Evolutionary conservation across 2,888 invertebrate genomes (phyloP).

Genomic region (Sycophila texana): DNA sequence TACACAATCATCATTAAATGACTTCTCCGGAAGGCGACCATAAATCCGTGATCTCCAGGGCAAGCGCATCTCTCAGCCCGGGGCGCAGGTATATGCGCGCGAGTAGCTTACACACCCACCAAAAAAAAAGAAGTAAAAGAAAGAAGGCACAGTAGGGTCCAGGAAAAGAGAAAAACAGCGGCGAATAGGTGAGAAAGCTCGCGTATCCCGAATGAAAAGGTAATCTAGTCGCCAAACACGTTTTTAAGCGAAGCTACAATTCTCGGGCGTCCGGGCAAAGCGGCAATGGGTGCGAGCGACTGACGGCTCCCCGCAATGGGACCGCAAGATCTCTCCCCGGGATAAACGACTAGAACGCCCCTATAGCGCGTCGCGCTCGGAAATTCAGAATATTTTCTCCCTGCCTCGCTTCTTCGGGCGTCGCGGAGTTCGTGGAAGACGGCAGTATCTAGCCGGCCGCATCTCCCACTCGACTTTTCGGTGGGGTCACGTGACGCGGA

Average conservation of each 20-base stretch:
- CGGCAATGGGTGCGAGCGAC: slow-evolving; percentile 52
- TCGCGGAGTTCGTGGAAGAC: slow-evolving; percentile 38
- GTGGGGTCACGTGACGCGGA: slow-evolving; percentile 24
- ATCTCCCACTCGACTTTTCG: slow-evolving; percentile 31
- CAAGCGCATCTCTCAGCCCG: not conserved
- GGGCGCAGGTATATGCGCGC: slow-evolving; percentile 12
- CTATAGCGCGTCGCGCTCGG: slow-evolving; percentile 12
- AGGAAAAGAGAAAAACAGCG: slow-evolving; percentile 11
- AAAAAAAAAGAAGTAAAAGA: not conserved
- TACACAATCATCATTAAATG: slow-evolving; percentile 44
- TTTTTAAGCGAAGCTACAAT: slow-evolving; percentile 61
- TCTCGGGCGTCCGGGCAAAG: slow-evolving; percentile 1
- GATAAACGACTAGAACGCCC: slow-evolving; percentile 54
- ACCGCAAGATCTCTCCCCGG: slow-evolving; percentile 63
- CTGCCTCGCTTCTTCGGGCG: slow-evolving; percentile 23
- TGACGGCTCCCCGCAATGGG: slow-evolving; percentile 63
- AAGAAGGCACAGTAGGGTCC: not conserved
- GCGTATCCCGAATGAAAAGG: slow-evolving; percentile 69
- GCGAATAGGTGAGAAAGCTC: slow-evolving; percentile 61
- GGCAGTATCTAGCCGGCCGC: slow-evolving; percentile 33
- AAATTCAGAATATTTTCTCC: slow-evolving; percentile 48
- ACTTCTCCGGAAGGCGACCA: slow-evolving; percentile 38
- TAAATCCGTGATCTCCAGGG: slow-evolving; percentile 18
- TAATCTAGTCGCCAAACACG: slow-evolving; percentile 73
- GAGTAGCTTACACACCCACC: not conserved